phyloP scores from a whole-genome alignment of 2,797 vertebrate genomes.

The Garrulus glandarius region DNA sequence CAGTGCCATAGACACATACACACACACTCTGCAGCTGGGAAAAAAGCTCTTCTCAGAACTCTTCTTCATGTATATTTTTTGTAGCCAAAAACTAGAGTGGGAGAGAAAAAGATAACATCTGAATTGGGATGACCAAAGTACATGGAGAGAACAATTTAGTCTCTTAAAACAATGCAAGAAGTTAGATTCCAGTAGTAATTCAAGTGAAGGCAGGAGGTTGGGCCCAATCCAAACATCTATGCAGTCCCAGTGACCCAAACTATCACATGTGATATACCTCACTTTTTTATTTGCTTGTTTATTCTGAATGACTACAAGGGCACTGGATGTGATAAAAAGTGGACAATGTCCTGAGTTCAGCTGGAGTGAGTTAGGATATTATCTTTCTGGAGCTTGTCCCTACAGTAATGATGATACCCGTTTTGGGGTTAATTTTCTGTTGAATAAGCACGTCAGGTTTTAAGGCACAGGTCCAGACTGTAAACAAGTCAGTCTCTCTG shows the following conservation, averaged over 20 bases:
- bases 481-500: constrained; percentile 67
- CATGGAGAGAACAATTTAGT: constrained; percentile 48
- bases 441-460: constrained; percentile 63
- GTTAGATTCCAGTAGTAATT: constrained; percentile 45
- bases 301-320: background rate
- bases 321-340: constrained; percentile 17
- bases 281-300: constrained; percentile 48
- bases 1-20: background rate
- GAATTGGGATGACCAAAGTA: constrained; percentile 63
- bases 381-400: constrained; percentile 25
- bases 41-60: background rate
- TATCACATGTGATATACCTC: constrained; percentile 43
- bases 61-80: background rate
- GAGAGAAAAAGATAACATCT: constrained; percentile 60
- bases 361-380: constrained; percentile 47
- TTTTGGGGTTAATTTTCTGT: constrained; percentile 63
- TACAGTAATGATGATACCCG: constrained; percentile 29
- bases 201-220: constrained; percentile 17
- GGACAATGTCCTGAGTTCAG: constrained; percentile 29
- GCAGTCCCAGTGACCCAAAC: constrained; percentile 19
- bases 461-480: constrained; percentile 53
- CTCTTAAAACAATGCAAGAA: constrained; percentile 55
- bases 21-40: background rate
- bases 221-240: background rate
- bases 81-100: constrained; percentile 47